These are phyloP conservation scores for Chironex yamaguchii DNA, from an alignment of 30 jellyfish, hydroid and myxozoan genomes.

Conservation along the genomic window DNA sequence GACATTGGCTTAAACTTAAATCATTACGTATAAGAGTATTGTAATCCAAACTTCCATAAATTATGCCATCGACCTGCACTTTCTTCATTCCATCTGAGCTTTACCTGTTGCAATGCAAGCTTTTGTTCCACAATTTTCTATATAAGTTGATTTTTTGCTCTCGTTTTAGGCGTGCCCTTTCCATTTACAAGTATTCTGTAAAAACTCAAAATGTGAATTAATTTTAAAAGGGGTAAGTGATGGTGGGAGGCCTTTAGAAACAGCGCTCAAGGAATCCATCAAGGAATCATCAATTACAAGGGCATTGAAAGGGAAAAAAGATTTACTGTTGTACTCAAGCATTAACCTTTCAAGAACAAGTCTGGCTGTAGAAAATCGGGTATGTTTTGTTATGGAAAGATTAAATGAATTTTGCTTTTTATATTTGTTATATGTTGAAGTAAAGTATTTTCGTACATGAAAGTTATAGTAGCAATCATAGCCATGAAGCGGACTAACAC, in stretches of 20 bases:
- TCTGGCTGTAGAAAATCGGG: conserved; percentile 95
- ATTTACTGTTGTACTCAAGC: conserved; percentile 56
- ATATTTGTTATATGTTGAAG: too few species aligned
- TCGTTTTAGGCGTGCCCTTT: conserved; percentile 89
- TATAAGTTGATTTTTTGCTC: background rate
- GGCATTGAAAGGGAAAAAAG: conserved; percentile 71
- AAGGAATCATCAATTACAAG: conserved; percentile 31
- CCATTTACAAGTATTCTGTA: conserved; percentile 81
- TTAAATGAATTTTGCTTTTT: too few species aligned
- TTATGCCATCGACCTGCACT: too few species aligned
- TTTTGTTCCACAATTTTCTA: conserved; percentile 1
- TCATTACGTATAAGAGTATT: too few species aligned
- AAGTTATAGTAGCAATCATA: too few species aligned
- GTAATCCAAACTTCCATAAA: too few species aligned
- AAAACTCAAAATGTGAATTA: conserved; percentile 64
- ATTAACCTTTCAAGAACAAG: conserved; percentile 53
- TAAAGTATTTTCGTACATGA: too few species aligned
- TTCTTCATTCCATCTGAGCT: too few species aligned
- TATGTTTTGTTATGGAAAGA: too few species aligned
- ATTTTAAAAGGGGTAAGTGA: conserved; percentile 61
- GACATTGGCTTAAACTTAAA: too few species aligned
- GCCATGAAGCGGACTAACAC: too few species aligned
- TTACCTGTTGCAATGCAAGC: too few species aligned
- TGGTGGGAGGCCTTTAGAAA: conserved; percentile 70
- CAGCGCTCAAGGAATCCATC: conserved; percentile 60